Percentiles rank a stretch among this genome's conserved stretches.
Conservation (phyloP, 2,113 vertebrate species). For the Muntiacus reevesi region DNA sequence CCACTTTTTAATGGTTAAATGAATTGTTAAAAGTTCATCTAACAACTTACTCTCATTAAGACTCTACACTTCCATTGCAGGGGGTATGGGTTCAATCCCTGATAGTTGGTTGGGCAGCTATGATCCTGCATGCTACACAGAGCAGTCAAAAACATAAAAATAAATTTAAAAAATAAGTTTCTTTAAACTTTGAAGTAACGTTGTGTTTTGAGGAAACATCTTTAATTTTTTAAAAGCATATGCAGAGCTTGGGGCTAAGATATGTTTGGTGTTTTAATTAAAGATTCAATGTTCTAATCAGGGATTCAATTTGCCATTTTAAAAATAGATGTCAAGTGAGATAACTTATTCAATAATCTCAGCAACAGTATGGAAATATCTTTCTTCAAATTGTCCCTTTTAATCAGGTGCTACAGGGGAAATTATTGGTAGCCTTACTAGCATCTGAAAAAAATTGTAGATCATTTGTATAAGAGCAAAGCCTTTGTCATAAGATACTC, state of each 20-base stretch:
- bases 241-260: not conserved
- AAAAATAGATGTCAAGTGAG: not conserved
- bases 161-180: not conserved
- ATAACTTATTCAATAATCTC: not conserved
- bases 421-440: not conserved
- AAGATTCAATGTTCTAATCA: not conserved
- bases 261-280: not conserved
- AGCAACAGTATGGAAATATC: not conserved
- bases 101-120: not conserved
- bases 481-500: not conserved
- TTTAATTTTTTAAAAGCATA: not conserved
- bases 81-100: not conserved
- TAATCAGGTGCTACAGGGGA: not conserved
- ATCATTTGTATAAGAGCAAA: not conserved
- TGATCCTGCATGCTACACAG: not conserved
- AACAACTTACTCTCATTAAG: not conserved
- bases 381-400: not conserved
- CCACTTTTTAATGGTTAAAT: not conserved
- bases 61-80: not conserved
- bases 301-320: not conserved
- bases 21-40: not conserved
- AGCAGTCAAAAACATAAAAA: not conserved
- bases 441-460: not conserved
- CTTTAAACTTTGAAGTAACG: not conserved
- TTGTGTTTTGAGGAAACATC: not conserved